phyloP scores from a whole-genome alignment of 2,113 vertebrate species.

The Cichladusa arquata region DNA sequence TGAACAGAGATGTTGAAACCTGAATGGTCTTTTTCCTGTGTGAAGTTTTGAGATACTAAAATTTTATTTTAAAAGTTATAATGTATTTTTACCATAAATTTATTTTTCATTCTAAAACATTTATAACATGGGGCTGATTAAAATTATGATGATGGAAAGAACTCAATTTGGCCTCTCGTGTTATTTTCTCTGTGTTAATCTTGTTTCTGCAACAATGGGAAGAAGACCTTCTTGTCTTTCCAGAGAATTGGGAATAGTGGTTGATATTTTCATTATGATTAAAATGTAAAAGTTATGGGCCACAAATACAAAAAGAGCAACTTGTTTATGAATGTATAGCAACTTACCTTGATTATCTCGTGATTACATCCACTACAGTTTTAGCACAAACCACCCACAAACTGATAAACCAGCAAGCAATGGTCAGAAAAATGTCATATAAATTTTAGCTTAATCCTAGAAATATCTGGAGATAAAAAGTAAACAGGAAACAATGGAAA shows the following conservation, averaged over 20 bases:
- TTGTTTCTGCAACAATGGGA: neutral
- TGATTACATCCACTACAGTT: neutral
- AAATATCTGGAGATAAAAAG: neutral
- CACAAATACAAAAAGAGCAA: neutral
- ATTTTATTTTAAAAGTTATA: neutral
- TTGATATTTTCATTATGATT: neutral
- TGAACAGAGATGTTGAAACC: neutral
- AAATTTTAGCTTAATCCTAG: neutral
- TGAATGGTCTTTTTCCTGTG: neutral
- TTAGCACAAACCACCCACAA: neutral
- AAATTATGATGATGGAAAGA: neutral
- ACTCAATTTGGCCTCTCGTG: neutral
- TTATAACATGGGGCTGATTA: neutral
- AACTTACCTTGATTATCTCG: neutral
- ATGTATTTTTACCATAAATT: neutral
- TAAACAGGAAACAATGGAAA: neutral
- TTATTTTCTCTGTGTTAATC: neutral
- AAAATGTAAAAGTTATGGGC: neutral
- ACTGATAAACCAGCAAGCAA: neutral
- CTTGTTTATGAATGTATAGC: neutral
- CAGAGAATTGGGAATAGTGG: neutral
- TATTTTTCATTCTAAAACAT: neutral
- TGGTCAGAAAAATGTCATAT: accelerated
- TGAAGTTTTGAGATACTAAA: neutral
- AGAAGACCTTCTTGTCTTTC: neutral